Base-by-base conservation (phyloP, 2,888 invertebrate genomes). In the Hermodice carunculata region DNA sequence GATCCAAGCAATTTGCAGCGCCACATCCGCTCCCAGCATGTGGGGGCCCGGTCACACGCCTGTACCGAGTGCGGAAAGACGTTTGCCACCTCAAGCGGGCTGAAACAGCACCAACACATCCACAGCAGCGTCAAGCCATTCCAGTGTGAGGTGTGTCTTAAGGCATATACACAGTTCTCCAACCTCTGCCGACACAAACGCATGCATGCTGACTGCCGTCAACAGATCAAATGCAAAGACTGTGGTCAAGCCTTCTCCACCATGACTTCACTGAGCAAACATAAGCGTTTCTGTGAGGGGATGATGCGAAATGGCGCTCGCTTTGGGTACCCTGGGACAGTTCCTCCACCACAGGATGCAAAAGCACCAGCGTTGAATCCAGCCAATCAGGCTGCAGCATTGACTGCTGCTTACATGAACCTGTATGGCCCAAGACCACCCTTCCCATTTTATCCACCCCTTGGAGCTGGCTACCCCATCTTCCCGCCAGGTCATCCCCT, bases 101-200 rank as follows among this genome's bases (percentile, higher is more conserved):
- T 99, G 59, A 99, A 99, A 87, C 99, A 99, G 87, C 98, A 99
- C 88, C 96, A 96, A 34, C 98, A 99, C 88, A 99, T 99, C 80
- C 98, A 99, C 89, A 95, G 95, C 82, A 42, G 42, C 32, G 61
- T 67, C 22, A 67, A 67, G 48, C 67, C 66, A 17, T 68, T 66
- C 28, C 62, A 67, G 52, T 69, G 69, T 34, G 69, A 69, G 37
- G 61, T 61, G 17, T 61, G 61, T 34, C 54, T 61, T 3, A 61
- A 61, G 37, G 93, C 85, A 1, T 99, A 99, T 89, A 99, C 99
- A 2, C 99, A 99, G 88, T 99, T 99, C 87, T 98, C 98, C 42
- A 99, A 99, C 87, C 90, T 99, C 81, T 99, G 99, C 85, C 93
- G 99, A n/a, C 99, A 99, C 89, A 97, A 96, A 85, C 94, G 98